A percentile compares a stretch with the other conserved stretches of the same genome.
phyloP scores from a whole-genome alignment of 2,888 invertebrate species.

The Notodonta ziczac region DNA sequence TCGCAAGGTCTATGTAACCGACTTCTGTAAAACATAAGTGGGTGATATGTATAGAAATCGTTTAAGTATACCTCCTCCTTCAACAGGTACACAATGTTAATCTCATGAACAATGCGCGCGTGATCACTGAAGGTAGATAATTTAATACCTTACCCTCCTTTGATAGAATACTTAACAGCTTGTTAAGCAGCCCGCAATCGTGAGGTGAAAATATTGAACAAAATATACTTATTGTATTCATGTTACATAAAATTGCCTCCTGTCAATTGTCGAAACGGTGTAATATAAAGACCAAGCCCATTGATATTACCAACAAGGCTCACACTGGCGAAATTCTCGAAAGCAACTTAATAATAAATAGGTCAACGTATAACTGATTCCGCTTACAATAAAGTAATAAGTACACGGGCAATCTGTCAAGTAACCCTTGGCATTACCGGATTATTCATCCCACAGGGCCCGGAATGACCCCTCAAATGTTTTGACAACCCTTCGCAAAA shows the following conservation, averaged over 20 bases:
- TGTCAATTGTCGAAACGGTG: not conserved
- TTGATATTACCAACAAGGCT: conserved; percentile 5
- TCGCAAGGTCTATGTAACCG: not conserved
- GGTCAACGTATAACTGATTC: not conserved
- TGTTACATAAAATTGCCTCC: not conserved
- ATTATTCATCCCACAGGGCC: conserved; percentile 55
- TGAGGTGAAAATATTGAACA: conserved; percentile 33
- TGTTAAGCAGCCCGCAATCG: conserved; percentile 45
- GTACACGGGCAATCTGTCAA: conserved; percentile 38
- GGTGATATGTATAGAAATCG: not conserved
- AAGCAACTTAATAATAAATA: conserved; percentile 23
- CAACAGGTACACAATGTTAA: conserved; percentile 26
- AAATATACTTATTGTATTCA: conserved; percentile 16
- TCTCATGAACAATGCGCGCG: conserved; percentile 33
- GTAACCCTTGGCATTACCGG: conserved; percentile 44
- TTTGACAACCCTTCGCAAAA: conserved; percentile 60
- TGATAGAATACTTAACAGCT: conserved; percentile 56
- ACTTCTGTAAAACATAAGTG: not conserved
- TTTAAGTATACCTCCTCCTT: not conserved
- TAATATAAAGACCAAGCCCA: not conserved
- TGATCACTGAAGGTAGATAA: conserved; percentile 32
- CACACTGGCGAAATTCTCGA: conserved; percentile 2
- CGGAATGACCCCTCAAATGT: conserved; percentile 60
- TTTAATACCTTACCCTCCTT: conserved; percentile 39
- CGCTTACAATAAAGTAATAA: conserved; percentile 26